phyloP scores from a whole-genome alignment of 2,113 vertebrate species.

The Mormyrus lacerda region DNA sequence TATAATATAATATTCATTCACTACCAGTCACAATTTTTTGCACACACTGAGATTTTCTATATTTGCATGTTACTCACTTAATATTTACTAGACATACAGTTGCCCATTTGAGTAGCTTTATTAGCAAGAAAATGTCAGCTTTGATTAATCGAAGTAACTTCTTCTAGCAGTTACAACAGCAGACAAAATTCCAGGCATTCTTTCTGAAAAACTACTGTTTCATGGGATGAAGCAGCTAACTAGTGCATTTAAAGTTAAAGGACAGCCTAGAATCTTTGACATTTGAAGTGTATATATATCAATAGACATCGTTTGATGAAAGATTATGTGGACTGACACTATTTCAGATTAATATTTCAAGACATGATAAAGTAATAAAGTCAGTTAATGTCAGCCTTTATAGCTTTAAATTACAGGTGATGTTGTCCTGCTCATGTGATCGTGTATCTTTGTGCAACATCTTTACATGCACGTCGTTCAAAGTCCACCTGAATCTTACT shows the following conservation, averaged over 20 bases:
- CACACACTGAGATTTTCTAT: too few species aligned
- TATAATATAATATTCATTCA: not conserved
- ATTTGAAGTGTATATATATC: not conserved
- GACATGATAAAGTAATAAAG: not conserved
- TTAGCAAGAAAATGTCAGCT: too few species aligned
- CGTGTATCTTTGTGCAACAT: not conserved
- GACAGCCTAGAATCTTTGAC: not conserved
- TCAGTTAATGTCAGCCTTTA: not conserved
- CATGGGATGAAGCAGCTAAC: too few species aligned
- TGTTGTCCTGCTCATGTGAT: not conserved
- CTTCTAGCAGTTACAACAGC: too few species aligned
- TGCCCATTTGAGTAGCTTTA: too few species aligned
- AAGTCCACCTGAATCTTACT: constrained; percentile 33
- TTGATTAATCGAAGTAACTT: too few species aligned
- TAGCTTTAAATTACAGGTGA: not conserved
- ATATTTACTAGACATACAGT: too few species aligned
- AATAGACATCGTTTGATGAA: not conserved
- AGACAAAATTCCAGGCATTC: too few species aligned
- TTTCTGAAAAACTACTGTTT: too few species aligned
- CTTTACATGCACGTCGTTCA: not conserved
- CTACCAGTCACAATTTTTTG: not conserved
- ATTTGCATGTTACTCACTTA: too few species aligned
- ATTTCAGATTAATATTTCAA: not conserved
- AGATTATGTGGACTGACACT: not conserved
- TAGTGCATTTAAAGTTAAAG: too few species aligned